Evolutionary conservation across 2,888 invertebrate species (phyloP).

Genomic region (Xanthia icteritia): DNA sequence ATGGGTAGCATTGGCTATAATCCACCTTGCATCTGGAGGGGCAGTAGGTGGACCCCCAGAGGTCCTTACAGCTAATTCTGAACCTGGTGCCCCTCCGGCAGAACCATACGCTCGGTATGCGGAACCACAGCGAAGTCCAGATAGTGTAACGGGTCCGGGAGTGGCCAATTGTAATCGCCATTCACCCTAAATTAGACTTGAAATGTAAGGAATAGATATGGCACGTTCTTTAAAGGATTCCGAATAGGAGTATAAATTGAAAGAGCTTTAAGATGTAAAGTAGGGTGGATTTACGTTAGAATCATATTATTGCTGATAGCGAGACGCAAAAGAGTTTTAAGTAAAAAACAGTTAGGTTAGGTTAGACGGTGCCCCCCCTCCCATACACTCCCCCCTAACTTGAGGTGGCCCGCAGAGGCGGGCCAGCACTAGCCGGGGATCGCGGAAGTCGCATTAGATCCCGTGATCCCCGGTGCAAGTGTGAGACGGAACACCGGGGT

Average conservation of each 20-base stretch:
- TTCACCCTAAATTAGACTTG: constrained; percentile 90
- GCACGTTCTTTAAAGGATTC: constrained; percentile 11
- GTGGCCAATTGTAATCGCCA: constrained; percentile 90
- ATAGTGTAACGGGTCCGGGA: constrained; percentile 90
- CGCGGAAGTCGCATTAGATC: too few species aligned
- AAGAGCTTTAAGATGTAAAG: neutral
- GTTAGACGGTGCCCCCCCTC: too few species aligned
- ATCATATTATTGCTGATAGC: neutral
- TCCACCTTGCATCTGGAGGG: constrained; percentile 94
- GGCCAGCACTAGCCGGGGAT: too few species aligned
- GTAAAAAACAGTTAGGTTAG: too few species aligned
- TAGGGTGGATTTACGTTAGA: neutral
- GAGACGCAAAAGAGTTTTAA: neutral
- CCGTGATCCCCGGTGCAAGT: too few species aligned
- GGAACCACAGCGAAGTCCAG: constrained; percentile 95
- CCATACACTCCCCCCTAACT: too few species aligned
- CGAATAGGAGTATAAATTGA: neutral
- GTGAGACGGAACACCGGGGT: too few species aligned
- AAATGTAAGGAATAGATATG: constrained; percentile 25
- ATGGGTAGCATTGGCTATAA: constrained; percentile 94
- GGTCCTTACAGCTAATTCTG: constrained; percentile 94
- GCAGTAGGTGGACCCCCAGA: constrained; percentile 92
- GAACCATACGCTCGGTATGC: constrained; percentile 95
- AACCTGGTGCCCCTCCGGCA: constrained; percentile 94
- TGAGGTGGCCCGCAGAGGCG: too few species aligned